phyloP scores from a whole-genome alignment of 2,888 invertebrate genomes.

The Lobophora halterata region DNA sequence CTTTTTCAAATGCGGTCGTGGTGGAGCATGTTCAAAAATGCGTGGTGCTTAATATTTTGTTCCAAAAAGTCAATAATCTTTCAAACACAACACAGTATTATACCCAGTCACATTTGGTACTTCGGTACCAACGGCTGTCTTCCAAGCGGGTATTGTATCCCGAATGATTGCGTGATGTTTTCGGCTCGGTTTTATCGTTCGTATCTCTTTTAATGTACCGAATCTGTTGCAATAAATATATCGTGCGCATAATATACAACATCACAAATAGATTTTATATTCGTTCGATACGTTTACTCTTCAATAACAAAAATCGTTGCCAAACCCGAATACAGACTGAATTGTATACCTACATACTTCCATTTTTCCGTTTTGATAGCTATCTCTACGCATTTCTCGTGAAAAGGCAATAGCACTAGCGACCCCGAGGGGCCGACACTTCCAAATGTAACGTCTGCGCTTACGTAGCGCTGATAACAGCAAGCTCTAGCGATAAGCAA shows the following conservation, averaged over 20 bases:
- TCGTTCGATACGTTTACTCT: conserved; percentile 35
- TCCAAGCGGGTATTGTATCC: conserved; percentile 51
- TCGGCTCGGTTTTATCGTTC: conserved; percentile 25
- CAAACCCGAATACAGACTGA: conserved; percentile 76
- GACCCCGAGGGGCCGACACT: conserved; percentile 31
- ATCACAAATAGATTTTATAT: conserved; percentile 49
- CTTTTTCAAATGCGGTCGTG: conserved; percentile 22
- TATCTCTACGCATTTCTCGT: conserved; percentile 34
- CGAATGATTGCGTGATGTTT: conserved; percentile 26
- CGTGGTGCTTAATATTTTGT: conserved; percentile 71
- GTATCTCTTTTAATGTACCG: conserved; percentile 24
- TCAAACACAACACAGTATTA: conserved; percentile 74
- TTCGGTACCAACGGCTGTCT: conserved; percentile 73
- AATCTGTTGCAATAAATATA: conserved; percentile 26
- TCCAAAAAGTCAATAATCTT: conserved; percentile 62
- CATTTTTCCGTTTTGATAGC: conserved; percentile 47
- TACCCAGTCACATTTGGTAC: conserved; percentile 56
- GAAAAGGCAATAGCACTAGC: conserved; percentile 26
- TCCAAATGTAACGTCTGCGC: conserved; percentile 40
- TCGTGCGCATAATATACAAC: conserved; percentile 29
- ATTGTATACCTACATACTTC: conserved; percentile 68
- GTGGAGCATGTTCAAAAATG: conserved; percentile 51
- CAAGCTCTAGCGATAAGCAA: conserved; percentile 79
- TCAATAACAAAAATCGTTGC: conserved; percentile 68
- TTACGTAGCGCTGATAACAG: conserved; percentile 44